phyloP scores from a whole-genome alignment of 2,888 invertebrate genomes.

The Cephus pygmeus region DNA sequence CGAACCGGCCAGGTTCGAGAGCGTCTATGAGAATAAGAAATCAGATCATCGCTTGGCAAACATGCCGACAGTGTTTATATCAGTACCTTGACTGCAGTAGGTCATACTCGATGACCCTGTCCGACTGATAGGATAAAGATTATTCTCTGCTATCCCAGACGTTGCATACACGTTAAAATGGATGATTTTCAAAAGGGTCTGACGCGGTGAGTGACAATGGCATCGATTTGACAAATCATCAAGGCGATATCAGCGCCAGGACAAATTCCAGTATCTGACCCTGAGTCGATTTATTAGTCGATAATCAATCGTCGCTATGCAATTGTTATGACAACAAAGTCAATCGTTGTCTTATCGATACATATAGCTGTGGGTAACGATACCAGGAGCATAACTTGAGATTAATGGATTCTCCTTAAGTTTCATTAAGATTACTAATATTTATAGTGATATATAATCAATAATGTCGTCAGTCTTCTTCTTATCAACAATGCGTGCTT shows the following conservation, averaged over 20 bases:
- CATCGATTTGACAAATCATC: background rate
- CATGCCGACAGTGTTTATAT: background rate
- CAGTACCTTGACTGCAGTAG: background rate
- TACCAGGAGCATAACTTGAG: background rate
- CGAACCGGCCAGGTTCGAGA: background rate
- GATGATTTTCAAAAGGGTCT: background rate
- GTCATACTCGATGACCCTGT: background rate
- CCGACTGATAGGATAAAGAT: background rate
- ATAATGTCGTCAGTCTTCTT: background rate
- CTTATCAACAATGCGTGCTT: background rate
- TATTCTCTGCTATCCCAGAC: background rate
- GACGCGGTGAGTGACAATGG: background rate
- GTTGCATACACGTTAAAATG: background rate
- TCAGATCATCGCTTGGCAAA: background rate
- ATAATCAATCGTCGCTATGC: background rate
- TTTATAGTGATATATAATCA: too few relatives aligned
- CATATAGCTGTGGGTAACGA: background rate
- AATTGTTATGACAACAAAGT: background rate
- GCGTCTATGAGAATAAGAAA: background rate
- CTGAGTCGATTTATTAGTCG: background rate
- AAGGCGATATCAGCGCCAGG: too few relatives aligned
- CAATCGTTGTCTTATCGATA: background rate
- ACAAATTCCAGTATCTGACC: too few relatives aligned
- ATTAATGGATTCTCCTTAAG: background rate
- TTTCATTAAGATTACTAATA: background rate